phyloP scores from a whole-genome alignment of 2,113 vertebrate genomes.

The Neotoma lepida region DNA sequence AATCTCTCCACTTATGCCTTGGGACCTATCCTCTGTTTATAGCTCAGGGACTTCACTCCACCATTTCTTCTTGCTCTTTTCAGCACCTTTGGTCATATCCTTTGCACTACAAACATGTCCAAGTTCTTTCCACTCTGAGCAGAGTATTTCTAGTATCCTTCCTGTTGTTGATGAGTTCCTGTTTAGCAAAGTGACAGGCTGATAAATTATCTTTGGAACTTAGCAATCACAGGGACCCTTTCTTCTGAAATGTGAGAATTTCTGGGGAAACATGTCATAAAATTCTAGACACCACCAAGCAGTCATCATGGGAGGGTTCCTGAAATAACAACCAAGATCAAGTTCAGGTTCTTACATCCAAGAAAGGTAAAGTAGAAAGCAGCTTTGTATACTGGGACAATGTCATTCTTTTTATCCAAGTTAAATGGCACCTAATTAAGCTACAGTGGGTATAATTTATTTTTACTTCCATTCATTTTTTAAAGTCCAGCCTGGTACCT shows the following conservation, averaged over 20 bases:
- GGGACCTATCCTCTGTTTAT: not conserved
- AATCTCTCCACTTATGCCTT: not conserved
- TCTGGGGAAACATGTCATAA: not conserved
- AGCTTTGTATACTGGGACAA: not conserved
- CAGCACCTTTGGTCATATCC: not conserved
- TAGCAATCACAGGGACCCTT: not conserved
- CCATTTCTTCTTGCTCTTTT: not conserved
- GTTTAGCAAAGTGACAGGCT: not conserved
- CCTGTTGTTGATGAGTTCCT: not conserved
- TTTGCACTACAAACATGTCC: not conserved
- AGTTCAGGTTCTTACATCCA: not conserved
- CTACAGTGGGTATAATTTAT: not conserved
- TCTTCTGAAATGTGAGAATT: not conserved
- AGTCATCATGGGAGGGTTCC: not conserved
- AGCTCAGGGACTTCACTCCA: not conserved
- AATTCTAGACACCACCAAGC: not conserved
- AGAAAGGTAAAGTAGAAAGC: not conserved
- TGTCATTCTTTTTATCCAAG: not conserved
- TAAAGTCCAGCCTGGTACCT: not conserved
- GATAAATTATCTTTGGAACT: conserved; percentile 18
- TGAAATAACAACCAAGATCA: not conserved
- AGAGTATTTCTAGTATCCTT: not conserved
- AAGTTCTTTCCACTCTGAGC: not conserved
- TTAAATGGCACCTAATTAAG: not conserved
- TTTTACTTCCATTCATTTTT: conserved; percentile 1